A percentile compares a stretch with the other conserved stretches of the same genome.
These are phyloP conservation scores for Microchrysa polita DNA, from an alignment of 2,888 invertebrate genomes.

Conservation along the genomic window DNA sequence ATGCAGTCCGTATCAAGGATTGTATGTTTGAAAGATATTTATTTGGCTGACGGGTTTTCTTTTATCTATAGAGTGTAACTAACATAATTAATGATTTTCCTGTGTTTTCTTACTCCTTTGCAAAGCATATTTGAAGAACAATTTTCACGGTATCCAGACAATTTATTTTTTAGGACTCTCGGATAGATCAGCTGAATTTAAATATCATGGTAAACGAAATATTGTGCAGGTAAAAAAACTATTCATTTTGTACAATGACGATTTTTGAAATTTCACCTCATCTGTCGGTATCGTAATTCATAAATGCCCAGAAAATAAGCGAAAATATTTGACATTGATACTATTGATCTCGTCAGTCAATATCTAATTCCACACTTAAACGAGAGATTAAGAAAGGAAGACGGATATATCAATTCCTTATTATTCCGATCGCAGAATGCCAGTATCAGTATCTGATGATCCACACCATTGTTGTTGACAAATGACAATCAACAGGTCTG, in stretches of 20 bases:
- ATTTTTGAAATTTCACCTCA: too few relatives aligned
- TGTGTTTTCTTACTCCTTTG: neutral
- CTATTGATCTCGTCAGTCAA: neutral
- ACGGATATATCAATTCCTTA: neutral
- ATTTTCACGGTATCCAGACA: neutral
- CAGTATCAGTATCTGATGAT: neutral
- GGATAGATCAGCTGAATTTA: too few relatives aligned
- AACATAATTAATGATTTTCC: conserved; percentile 13
- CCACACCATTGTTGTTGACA: conserved; percentile 47
- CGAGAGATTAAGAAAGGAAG: conserved; percentile 24
- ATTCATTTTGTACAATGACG: too few relatives aligned
- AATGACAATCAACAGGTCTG: conserved; percentile 50
- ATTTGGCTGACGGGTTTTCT: neutral
- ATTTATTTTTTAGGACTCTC: too few relatives aligned
- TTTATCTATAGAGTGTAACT: neutral
- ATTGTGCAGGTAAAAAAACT: too few relatives aligned
- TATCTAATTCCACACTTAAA: conserved; percentile 35
- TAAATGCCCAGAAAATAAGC: neutral
- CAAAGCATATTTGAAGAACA: conserved; percentile 26
- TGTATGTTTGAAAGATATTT: too few relatives aligned
- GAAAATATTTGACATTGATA: conserved; percentile 11
- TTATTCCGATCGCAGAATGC: too few relatives aligned
- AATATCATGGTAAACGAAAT: too few relatives aligned
- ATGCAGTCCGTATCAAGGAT: too few relatives aligned
- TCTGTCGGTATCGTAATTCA: too few relatives aligned